Conservation (phyloP, 2,888 invertebrate species). For the Psylliodes chrysocephalus region DNA sequence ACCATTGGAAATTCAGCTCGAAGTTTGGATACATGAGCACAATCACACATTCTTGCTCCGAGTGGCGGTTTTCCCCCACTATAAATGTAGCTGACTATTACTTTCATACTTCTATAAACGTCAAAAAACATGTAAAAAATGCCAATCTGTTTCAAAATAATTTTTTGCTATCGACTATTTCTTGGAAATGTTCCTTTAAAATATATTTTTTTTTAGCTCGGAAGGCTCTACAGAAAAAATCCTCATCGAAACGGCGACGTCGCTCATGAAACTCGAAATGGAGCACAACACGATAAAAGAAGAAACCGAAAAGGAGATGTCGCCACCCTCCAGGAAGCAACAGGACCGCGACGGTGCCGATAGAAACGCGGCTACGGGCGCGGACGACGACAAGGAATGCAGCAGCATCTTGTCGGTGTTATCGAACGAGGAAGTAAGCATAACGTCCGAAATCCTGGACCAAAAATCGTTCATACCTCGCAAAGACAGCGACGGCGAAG, state of each 20-base stretch:
- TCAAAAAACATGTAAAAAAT: too few relatives aligned
- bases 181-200: too few relatives aligned
- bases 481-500: conserved; percentile 65
- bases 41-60: too few relatives aligned
- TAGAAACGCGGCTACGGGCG: conserved; percentile 51
- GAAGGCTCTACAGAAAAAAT: conserved; percentile 53
- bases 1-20: too few relatives aligned
- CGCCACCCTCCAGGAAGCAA: conserved; percentile 30
- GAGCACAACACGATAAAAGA: conserved; percentile 45
- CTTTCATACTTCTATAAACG: too few relatives aligned
- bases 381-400: conserved; percentile 69
- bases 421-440: conserved; percentile 78
- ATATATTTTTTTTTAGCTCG: conserved; percentile 55
- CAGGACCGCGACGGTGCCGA: conserved; percentile 27
- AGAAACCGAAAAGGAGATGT: conserved; percentile 40
- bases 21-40: too few relatives aligned
- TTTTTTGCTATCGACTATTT: too few relatives aligned
- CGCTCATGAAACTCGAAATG: conserved; percentile 56
- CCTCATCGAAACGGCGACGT: conserved; percentile 57
- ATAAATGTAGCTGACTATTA: too few relatives aligned
- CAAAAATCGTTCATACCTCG: conserved; percentile 62
- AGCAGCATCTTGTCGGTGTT: conserved; percentile 71
- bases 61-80: too few relatives aligned
- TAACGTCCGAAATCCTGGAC: conserved; percentile 74
- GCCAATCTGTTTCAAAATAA: too few relatives aligned